Percentiles rank a stretch among this genome's conserved stretches.
Evolutionary conservation across 2,113 vertebrate species (phyloP).

Genomic region (Machaerirhynchus nigripectus): DNA sequence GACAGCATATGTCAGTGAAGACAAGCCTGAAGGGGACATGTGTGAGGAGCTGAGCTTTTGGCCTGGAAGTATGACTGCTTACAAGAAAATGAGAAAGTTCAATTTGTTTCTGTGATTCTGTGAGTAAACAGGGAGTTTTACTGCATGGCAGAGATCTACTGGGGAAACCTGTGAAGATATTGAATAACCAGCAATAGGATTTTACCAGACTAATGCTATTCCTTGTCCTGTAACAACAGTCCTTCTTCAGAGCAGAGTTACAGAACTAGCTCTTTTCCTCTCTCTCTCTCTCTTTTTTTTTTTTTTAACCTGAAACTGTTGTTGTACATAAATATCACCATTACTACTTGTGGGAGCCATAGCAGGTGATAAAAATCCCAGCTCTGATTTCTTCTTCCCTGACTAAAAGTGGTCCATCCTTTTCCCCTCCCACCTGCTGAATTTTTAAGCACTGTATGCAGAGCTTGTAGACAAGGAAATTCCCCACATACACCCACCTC

Average conservation of each 20-base stretch:
- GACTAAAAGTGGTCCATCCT: neutral
- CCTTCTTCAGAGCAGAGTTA: neutral
- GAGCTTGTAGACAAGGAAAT: neutral
- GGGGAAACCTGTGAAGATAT: neutral
- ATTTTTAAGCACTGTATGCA: neutral
- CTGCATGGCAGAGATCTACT: neutral
- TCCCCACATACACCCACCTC: neutral
- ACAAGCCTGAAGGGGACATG: neutral
- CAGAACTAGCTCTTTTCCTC: neutral
- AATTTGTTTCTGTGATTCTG: neutral
- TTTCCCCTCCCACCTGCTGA: neutral
- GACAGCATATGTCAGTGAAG: rapidly evolving
- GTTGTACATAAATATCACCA: neutral
- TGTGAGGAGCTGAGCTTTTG: neutral
- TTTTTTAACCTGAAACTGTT: neutral
- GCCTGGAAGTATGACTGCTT: neutral
- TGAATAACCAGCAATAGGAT: neutral
- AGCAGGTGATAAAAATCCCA: neutral
- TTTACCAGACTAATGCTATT: neutral
- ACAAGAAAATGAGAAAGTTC: neutral
- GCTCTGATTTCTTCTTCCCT: neutral
- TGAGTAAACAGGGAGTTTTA: neutral
- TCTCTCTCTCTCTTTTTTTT: no score
- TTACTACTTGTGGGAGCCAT: neutral
- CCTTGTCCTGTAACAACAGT: neutral